Evolutionary conservation across 2,797 vertebrate genomes (phyloP).

Genomic region (Myripristis jacobus): DNA sequence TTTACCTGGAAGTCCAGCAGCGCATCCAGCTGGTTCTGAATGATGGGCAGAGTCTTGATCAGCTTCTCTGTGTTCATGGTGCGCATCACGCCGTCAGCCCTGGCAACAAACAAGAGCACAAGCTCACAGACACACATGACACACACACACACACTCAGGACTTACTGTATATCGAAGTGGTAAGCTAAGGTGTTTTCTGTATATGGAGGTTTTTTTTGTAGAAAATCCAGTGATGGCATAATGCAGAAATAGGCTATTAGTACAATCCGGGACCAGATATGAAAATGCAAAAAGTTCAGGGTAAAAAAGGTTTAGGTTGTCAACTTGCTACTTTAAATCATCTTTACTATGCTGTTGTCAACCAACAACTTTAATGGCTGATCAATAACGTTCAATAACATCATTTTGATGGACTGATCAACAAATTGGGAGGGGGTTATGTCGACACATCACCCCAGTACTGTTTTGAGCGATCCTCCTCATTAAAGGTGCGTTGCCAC

Average conservation of each 20-base stretch:
- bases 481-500: too few species aligned
- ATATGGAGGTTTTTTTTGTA: background rate
- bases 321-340: too few species aligned
- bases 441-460: too few species aligned
- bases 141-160: slow-evolving; percentile 15
- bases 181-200: background rate
- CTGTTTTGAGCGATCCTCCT: too few species aligned
- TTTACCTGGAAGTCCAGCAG: slow-evolving; percentile 95
- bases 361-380: too few species aligned
- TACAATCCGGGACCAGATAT: too few species aligned
- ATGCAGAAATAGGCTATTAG: background rate
- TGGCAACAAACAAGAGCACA: slow-evolving; percentile 60
- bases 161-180: slow-evolving; percentile 6
- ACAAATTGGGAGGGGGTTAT: too few species aligned
- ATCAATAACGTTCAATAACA: too few species aligned
- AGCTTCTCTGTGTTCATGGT: slow-evolving; percentile 95
- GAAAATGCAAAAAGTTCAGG: too few species aligned
- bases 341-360: too few species aligned
- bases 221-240: background rate
- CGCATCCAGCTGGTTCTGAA: slow-evolving; percentile 95
- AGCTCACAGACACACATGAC: slow-evolving; percentile 24
- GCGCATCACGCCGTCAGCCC: slow-evolving; percentile 93
- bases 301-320: too few species aligned
- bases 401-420: too few species aligned
- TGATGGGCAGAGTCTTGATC: slow-evolving; percentile 93